Percentiles rank a stretch among this genome's conserved stretches.
phyloP scores from a whole-genome alignment of 2,113 vertebrate genomes.

The Mus spicilegus region DNA sequence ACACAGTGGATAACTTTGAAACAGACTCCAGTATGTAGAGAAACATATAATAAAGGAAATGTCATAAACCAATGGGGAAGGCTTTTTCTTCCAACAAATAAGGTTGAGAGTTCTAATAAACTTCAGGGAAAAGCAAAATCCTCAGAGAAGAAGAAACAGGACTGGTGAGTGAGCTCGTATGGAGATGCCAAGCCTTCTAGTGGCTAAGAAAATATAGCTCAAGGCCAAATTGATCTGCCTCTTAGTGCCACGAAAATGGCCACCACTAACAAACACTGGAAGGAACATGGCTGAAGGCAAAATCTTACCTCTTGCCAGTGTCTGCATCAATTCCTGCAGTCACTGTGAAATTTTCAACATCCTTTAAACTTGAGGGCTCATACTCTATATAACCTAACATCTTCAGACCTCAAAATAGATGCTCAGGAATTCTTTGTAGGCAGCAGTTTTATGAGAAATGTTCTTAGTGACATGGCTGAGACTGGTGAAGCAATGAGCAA shows the following conservation, averaged over 20 bases:
- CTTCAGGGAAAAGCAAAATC: constrained; percentile 64
- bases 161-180: not conserved
- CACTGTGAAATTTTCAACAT: not conserved
- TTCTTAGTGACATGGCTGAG: not conserved
- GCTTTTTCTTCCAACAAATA: constrained; percentile 55
- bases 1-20: constrained; percentile 70
- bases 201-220: constrained; percentile 28
- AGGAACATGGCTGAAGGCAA: not conserved
- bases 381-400: not conserved
- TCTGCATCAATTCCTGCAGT: not conserved
- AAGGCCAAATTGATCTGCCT: not conserved
- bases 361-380: not conserved
- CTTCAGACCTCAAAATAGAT: not conserved
- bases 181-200: constrained; percentile 17
- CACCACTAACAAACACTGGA: constrained; percentile 5
- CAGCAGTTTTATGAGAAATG: not conserved
- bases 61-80: constrained; percentile 54
- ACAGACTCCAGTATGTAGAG: constrained; percentile 53
- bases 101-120: constrained; percentile 61
- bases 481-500: not conserved
- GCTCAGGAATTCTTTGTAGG: not conserved
- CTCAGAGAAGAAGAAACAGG: constrained; percentile 49
- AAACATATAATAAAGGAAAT: constrained; percentile 53
- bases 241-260: not conserved
- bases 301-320: not conserved